Conservation (phyloP, 2,113 vertebrate genomes). For the Setophaga coronata region DNA sequence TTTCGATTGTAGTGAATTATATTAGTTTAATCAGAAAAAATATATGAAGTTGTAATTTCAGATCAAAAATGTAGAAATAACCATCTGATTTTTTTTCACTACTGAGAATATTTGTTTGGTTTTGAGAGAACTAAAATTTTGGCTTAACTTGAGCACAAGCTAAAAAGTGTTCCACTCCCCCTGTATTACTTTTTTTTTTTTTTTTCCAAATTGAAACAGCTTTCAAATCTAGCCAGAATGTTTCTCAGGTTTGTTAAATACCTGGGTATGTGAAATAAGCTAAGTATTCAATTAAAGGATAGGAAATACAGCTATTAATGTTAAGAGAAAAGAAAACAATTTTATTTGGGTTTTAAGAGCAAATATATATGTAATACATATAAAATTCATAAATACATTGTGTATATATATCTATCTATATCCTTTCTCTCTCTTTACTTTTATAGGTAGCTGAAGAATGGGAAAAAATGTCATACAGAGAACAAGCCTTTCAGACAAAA, state of each 20-base stretch:
- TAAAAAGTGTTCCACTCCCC: neutral
- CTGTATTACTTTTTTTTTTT: neutral
- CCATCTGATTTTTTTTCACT: neutral
- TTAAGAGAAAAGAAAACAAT: neutral
- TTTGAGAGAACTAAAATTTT: neutral
- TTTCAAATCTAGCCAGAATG: neutral
- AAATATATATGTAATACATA: neutral
- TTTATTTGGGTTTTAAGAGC: neutral
- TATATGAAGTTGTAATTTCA: neutral
- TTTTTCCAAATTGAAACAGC: neutral
- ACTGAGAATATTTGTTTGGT: neutral
- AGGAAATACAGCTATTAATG: neutral
- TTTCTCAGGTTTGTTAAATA: neutral
- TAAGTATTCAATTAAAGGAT: neutral
- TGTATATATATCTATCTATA: too few relatives aligned
- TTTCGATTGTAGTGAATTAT: neutral
- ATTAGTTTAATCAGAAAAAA: neutral
- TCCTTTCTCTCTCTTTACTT: neutral
- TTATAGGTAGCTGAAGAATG: constrained; percentile 81
- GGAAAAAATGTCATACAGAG: constrained; percentile 71
- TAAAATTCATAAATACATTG: neutral
- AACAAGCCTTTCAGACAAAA: constrained; percentile 78
- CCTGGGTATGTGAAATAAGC: neutral
- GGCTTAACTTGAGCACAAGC: neutral
- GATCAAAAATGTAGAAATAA: neutral